Base-by-base conservation (phyloP, 2,113 vertebrate species). In the Sorex araneus region DNA sequence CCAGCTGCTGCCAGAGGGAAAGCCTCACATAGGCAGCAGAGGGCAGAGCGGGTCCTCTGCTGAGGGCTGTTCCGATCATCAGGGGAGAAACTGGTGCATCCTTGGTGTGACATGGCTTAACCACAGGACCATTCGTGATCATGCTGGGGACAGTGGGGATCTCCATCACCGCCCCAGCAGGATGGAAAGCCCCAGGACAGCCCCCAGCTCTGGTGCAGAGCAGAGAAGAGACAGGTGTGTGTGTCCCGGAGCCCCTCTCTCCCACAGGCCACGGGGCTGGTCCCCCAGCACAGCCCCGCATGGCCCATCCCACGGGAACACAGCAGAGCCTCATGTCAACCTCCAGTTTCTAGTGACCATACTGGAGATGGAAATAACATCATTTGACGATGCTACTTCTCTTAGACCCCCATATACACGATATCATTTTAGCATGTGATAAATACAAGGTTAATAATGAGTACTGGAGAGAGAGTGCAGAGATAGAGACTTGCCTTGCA, bases 321-420 rank as follows among this genome's bases (percentile, higher is more conserved):
- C 13, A 34, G 36, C 40, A 28, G 67, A 86, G 34, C 50, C 25
- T 27, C 7, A 11, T 21, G 6, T 34, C 34, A 64, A 76, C 36
- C 80, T 40, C 77, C 6, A 4, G 86, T 67, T 93, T 84, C 70
- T 76, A 32, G 28, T 40, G 45, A 71, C 16, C 21, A 84, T 57
- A 47, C 66, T 57, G 19, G 6, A 60, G 76, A 43, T 76, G 75
- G 40, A 79, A 28, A 8, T 84, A 63, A 91, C 78, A 87, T 64
- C 54, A 79, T 94, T 86, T 85, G 89, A 60, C 89, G 73, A 67
- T 71, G 43, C 60, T 81, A 54, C 36, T 90, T 90, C 70, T 45
- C 66, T 90, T 93, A 80, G 15, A n/a, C n/a, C 64, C 28, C 21
- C 40, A 0, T 40, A 86, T 75, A 21, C 18, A 82, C 83, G 36